Evolutionary conservation across 64 coral and sea anemone species (phyloP).

Genomic region (Orbicella faveolata): DNA sequence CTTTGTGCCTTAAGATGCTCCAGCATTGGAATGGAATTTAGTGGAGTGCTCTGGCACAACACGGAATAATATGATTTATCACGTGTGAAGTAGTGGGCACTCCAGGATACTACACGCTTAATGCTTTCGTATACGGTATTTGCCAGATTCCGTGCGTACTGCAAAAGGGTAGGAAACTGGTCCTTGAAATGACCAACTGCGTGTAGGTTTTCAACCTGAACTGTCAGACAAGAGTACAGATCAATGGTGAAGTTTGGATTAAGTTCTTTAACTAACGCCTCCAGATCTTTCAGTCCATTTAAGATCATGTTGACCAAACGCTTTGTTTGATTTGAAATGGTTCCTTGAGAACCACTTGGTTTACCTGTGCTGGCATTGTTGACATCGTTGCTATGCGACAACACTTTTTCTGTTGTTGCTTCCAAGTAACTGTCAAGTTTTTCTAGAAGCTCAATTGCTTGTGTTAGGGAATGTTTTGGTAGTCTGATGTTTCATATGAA

Average conservation of each 20-base stretch:
- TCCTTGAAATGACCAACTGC: constrained; percentile 32
- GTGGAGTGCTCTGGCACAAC: constrained; percentile 26
- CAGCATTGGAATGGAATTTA: constrained; percentile 26
- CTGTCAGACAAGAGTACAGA: constrained; percentile 18
- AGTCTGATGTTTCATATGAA: constrained; percentile 7
- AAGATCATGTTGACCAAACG: constrained; percentile 29
- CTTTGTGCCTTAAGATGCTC: constrained; percentile 40
- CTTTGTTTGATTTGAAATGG: constrained; percentile 18
- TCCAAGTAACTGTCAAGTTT: constrained; percentile 11
- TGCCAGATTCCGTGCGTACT: constrained; percentile 20
- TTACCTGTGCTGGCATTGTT: background rate
- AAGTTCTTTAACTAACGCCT: constrained; percentile 15
- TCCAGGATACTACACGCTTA: constrained; percentile 15
- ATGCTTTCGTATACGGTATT: constrained; percentile 38
- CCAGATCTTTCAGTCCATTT: constrained; percentile 44
- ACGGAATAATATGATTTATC: constrained; percentile 9
- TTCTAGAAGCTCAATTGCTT: constrained; percentile 8
- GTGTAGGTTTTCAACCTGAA: background rate
- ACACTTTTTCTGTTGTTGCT: background rate
- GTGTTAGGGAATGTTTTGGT: background rate
- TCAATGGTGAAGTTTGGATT: background rate
- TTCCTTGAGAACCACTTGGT: constrained; percentile 21
- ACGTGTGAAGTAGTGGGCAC: constrained; percentile 35
- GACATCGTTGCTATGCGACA: constrained; percentile 17
- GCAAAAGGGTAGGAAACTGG: constrained; percentile 32